Percentiles rank a stretch among this genome's conserved stretches.
Evolutionary conservation across 2,797 vertebrate species (phyloP).

Genomic region (Oreortyx pictus): DNA sequence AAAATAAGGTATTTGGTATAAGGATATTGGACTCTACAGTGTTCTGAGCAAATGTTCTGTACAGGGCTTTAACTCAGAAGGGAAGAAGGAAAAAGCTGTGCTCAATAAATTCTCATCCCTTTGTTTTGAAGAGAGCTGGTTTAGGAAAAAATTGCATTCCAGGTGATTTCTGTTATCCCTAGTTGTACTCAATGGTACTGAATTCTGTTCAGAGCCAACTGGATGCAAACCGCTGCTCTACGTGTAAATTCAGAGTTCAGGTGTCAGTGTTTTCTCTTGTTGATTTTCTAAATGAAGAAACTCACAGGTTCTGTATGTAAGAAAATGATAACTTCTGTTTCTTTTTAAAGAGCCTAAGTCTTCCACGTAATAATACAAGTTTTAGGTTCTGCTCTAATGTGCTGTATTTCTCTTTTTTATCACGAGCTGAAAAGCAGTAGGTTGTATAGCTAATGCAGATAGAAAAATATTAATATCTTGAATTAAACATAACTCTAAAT

Average conservation of each 20-base stretch:
- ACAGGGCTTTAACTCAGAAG: neutral
- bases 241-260: neutral
- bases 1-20: neutral
- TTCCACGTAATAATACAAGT: neutral
- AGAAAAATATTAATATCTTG: neutral
- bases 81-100: neutral
- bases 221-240: neutral
- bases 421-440: neutral
- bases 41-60: neutral
- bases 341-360: neutral
- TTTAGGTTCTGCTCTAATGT: neutral
- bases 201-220: neutral
- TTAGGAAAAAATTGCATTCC: neutral
- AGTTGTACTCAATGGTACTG: neutral
- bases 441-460: neutral
- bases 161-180: neutral
- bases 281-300: neutral
- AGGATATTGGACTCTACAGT: neutral
- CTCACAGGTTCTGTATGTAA: neutral
- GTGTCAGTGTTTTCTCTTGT: neutral
- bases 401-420: neutral
- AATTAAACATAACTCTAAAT: neutral
- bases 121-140: neutral
- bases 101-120: neutral
- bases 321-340: rapidly evolving